Conservation (phyloP, 1,140 invertebrate species). For the Octopus sinensis region DNA sequence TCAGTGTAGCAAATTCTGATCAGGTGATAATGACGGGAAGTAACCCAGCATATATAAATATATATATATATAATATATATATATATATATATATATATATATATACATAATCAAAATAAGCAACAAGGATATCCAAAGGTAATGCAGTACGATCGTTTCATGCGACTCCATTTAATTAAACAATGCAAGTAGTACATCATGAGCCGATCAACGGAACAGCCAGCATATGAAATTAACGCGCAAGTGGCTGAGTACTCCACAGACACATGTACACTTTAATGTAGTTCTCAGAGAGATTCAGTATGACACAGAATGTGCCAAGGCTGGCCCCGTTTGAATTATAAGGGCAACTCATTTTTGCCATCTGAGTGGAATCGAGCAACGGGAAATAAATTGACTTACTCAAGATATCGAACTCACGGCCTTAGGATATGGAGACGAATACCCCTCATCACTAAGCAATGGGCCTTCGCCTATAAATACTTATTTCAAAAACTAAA, state of each 20-base stretch:
- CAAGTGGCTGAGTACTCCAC: background rate
- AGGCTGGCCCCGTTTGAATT: no score
- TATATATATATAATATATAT: background rate
- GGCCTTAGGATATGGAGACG: no score
- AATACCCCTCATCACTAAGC: no score
- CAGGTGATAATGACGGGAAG: background rate
- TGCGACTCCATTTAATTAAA: background rate
- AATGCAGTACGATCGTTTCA: background rate
- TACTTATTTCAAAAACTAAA: no score
- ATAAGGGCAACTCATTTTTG: no score
- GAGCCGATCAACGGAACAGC: background rate
- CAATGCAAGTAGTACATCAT: background rate
- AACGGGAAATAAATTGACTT: no score
- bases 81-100: conserved; percentile 5
- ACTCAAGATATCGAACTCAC: no score
- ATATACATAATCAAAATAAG: background rate
- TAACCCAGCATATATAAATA: background rate
- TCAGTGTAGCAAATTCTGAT: no score
- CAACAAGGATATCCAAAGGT: background rate
- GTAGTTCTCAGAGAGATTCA: background rate
- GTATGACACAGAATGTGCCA: no score
- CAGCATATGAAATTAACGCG: background rate
- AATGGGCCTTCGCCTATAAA: no score
- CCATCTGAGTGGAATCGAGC: no score
- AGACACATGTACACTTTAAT: background rate